Conservation (phyloP, 2,113 vertebrate genomes). For the Saccopteryx leptura region DNA sequence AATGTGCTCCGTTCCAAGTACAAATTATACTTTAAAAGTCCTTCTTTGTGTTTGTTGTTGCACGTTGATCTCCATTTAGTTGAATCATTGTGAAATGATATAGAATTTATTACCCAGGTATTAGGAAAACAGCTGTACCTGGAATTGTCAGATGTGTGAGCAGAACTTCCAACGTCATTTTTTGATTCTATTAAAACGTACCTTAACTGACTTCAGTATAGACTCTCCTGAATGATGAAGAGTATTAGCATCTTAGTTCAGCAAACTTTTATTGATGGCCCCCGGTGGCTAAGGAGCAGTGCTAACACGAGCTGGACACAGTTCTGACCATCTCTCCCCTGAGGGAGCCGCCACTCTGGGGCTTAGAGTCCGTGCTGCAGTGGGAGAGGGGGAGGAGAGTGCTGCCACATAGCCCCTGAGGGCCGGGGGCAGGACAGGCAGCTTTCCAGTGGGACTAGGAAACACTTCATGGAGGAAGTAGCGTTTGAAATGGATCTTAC, state of each 20-base stretch:
- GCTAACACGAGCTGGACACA: not conserved
- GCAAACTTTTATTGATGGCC: not conserved
- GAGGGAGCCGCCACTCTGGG: not conserved
- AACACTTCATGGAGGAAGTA: not conserved
- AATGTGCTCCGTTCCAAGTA: not conserved
- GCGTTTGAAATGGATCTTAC: not conserved
- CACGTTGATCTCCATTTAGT: not conserved
- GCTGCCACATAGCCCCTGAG: not conserved
- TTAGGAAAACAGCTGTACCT: not conserved
- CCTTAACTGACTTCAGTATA: not conserved
- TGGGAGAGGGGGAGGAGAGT: too few species aligned
- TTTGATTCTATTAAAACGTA: not conserved
- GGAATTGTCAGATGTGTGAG: not conserved
- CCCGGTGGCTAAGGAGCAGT: not conserved
- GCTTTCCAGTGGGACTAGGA: not conserved
- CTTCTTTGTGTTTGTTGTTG: not conserved
- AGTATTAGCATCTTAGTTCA: not conserved
- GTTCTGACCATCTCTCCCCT: not conserved
- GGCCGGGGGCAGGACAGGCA: not conserved
- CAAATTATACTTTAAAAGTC: not conserved
- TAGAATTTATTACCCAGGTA: not conserved
- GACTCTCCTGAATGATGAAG: not conserved
- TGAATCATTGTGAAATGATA: constrained; percentile 3
- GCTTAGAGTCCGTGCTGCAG: not conserved
- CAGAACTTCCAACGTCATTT: not conserved